phyloP scores from a whole-genome alignment of 2,888 invertebrate genomes.

The Hydroisotoma schaefferi region DNA sequence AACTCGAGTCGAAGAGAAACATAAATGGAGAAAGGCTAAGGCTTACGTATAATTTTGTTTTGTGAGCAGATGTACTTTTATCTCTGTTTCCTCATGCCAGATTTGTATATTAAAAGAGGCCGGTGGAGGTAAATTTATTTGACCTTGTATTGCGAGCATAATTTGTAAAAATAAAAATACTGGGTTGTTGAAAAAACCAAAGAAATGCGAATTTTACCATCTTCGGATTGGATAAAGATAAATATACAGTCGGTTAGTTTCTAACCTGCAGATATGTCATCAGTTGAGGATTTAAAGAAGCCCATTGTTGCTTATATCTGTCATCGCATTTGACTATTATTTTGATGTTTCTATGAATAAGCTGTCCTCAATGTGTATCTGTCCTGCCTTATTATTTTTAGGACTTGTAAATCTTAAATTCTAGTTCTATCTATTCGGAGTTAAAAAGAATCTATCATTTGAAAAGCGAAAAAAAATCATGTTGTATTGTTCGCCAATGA shows the following conservation, averaged over 20 bases:
- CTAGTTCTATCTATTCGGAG: not conserved
- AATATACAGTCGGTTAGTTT: too few species aligned
- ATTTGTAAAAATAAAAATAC: too few species aligned
- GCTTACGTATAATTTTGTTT: too few species aligned
- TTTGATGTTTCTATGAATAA: not conserved
- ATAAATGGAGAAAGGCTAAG: too few species aligned
- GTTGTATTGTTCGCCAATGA: not conserved
- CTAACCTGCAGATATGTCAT: not conserved
- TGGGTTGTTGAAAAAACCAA: too few species aligned
- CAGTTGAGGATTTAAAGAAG: not conserved
- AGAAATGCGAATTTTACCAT: too few species aligned
- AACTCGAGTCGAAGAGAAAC: too few species aligned
- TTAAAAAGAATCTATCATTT: not conserved
- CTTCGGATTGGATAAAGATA: too few species aligned
- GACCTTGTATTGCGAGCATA: too few species aligned
- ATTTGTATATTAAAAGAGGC: too few species aligned
- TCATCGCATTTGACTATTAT: constrained; percentile 4
- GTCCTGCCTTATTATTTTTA: not conserved
- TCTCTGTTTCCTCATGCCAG: too few species aligned
- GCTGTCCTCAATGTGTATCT: not conserved
- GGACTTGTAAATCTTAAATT: not conserved
- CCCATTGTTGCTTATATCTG: constrained; percentile 2
- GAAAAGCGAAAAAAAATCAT: constrained; percentile 4
- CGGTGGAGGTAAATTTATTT: too few species aligned
- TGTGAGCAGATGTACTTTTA: not conserved